Evolutionary conservation across 2,113 vertebrate genomes (phyloP).

Genomic region (Lagenorhynchus albirostris): DNA sequence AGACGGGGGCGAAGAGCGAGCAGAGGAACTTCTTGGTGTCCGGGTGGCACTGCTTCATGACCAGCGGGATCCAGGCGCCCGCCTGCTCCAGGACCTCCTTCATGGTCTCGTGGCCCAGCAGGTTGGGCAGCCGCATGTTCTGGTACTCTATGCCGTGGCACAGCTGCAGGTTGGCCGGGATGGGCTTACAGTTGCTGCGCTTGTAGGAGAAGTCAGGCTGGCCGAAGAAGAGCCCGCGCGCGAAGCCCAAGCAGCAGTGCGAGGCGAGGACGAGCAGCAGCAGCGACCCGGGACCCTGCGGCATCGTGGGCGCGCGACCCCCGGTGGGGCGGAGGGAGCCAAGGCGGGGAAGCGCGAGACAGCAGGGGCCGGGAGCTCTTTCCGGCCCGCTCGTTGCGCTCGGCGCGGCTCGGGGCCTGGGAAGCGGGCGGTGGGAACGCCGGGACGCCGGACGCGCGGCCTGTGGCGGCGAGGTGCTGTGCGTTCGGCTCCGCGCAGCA

Average conservation of each 20-base stretch:
- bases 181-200: conserved; percentile 94
- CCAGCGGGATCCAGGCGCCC: conserved; percentile 96
- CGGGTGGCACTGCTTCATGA: conserved; percentile 96
- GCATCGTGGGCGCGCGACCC: conserved; percentile 76
- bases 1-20: conserved; percentile 97
- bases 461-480: not conserved
- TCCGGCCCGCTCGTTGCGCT: conserved; percentile 51
- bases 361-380: not conserved
- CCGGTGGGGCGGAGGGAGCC: not conserved
- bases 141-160: conserved; percentile 97
- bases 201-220: conserved; percentile 92
- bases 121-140: conserved; percentile 96
- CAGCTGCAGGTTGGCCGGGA: conserved; percentile 90
- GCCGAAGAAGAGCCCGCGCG: conserved; percentile 91
- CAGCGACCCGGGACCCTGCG: conserved; percentile 69
- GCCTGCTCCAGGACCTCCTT: conserved; percentile 97
- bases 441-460: not conserved
- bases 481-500: conserved; percentile 34
- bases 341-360: not conserved
- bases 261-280: conserved; percentile 79
- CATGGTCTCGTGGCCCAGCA: conserved; percentile 97
- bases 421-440: not conserved
- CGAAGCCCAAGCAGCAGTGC: conserved; percentile 82
- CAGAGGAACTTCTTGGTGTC: conserved; percentile 99
- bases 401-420: not conserved